phyloP scores from a whole-genome alignment of 2,113 vertebrate species.

The Triplophysa siluroides region DNA sequence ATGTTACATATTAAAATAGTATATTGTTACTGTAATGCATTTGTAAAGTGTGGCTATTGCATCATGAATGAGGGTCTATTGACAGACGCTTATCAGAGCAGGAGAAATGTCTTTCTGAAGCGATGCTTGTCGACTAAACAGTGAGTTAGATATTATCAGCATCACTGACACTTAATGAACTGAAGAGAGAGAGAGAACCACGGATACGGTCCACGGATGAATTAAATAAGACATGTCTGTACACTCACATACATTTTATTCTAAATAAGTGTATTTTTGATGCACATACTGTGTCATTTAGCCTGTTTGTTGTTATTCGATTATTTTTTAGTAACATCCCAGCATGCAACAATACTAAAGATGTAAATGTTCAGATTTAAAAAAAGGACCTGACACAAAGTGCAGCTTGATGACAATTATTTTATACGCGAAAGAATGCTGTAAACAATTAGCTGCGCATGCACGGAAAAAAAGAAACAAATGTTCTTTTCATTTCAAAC shows the following conservation, averaged over 20 bases:
- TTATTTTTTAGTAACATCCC: not conserved
- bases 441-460: not conserved
- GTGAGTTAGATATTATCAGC: not conserved
- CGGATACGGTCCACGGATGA: not conserved
- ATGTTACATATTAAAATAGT: not conserved
- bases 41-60: not conserved
- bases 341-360: not conserved
- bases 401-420: too few species aligned
- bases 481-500: too few species aligned
- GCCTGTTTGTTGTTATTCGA: not conserved
- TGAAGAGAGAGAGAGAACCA: not conserved
- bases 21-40: not conserved
- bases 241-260: not conserved
- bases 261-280: not conserved
- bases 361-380: not conserved
- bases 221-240: not conserved
- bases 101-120: conserved; percentile 5
- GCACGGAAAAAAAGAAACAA: not conserved
- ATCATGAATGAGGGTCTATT: not conserved
- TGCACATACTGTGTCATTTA: not conserved
- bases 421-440: not conserved
- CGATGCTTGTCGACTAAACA: not conserved
- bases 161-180: not conserved
- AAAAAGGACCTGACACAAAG: too few species aligned
- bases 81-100: not conserved